phyloP scores from a whole-genome alignment of 2,797 vertebrate species.

The Melanotaenia maccullochi region DNA sequence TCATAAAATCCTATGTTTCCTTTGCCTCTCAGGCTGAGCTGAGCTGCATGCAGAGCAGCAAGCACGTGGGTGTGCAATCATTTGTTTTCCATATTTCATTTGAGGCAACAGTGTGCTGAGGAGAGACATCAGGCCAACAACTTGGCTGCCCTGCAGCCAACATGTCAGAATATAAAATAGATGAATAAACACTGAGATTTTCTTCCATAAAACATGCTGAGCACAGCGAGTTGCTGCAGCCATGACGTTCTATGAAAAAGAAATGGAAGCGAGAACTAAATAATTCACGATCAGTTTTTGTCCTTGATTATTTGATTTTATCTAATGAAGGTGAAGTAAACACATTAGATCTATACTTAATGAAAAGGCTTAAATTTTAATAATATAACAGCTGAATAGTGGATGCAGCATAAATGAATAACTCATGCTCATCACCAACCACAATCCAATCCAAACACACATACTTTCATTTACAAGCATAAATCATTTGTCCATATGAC shows the following conservation, averaged over 20 bases:
- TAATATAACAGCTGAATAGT: not conserved
- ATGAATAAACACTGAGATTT: constrained; percentile 33
- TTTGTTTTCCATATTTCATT: constrained; percentile 53
- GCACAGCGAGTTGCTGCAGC: constrained; percentile 11
- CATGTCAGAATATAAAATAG: constrained; percentile 41
- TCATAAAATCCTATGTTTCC: constrained; percentile 43
- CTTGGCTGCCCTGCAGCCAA: constrained; percentile 27
- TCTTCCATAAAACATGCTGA: constrained; percentile 14
- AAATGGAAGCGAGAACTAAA: not conserved
- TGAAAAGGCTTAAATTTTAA: no score
- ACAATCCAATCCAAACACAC: not conserved
- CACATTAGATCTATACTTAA: not conserved
- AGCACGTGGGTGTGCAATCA: constrained; percentile 48
- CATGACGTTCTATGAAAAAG: not conserved
- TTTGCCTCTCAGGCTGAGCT: constrained; percentile 19
- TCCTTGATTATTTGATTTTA: not conserved
- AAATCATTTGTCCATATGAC: no score
- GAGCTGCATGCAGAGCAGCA: constrained; percentile 31
- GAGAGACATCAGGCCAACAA: constrained; percentile 11
- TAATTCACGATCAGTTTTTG: not conserved
- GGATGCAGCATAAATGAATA: not conserved
- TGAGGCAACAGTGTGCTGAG: constrained; percentile 19
- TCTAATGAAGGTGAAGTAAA: not conserved
- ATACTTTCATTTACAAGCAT: not conserved
- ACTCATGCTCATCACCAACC: not conserved